Evolutionary conservation across 1,140 invertebrate species (phyloP), one percentile per base, ranked within the genome.

Genomic region (Papilio xuthus): DNA sequence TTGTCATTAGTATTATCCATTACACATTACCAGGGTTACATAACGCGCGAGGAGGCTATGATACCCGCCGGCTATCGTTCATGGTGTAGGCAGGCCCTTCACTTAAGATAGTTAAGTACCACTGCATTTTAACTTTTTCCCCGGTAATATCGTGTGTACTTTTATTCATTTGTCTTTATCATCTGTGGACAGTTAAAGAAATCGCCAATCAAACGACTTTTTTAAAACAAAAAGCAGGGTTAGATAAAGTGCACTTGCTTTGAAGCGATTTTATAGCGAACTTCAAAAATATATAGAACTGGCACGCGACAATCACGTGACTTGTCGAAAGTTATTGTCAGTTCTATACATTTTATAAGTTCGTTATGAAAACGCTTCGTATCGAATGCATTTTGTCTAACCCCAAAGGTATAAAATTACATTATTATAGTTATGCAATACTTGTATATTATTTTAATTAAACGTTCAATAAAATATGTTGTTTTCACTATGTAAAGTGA

Each of bases 1-100:
- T 85, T 89, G 87, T 91, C 88, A 91, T 91, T 89, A 90, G 84
- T 85, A 81, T 89, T 90, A 87, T 86, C 85, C 88, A 89, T 91
- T 92, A 90, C 88, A 88, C 89, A 88, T 90, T 89, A 89, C 86
- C 78, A 78, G 56, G 28, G 83, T 92, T 90, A 87, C 85, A 86
- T 92, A 92, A 92, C 79, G 83, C 83, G 82, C 84, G 85, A 86
- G 82, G 82, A 86, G 84, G 78, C 70, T 82, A 88, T 84, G 86
- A 88, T 87, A 83, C 86, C 87, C 85, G 80, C 79, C 28, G 84
- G 87, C 85, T 79, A 83, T 87, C 84, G 81, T 82, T 88, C 85
- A 86, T 80, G 83, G 76, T 79, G 82, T 78, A 41, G 78, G 73
- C 72, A 75, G 73, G 23, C 71, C 71, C 71, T 75, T 56, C 69